Base-by-base conservation (phyloP, 1,140 invertebrate genomes). In the Brachionus rubens region DNA sequence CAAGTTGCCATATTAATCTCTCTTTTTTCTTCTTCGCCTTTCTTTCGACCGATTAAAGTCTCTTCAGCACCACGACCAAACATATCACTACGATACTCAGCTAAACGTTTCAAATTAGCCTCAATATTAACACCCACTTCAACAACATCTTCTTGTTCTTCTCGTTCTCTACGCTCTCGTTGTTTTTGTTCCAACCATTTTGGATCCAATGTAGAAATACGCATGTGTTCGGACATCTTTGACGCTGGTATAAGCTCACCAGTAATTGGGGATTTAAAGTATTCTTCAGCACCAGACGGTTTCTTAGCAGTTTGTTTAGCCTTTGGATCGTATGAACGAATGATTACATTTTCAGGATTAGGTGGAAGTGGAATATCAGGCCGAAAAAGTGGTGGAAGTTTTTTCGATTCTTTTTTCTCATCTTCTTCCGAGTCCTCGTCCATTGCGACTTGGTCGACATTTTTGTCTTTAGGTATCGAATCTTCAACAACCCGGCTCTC, bases 1-100 rank as follows among this genome's bases (percentile, higher is more conserved):
- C 96, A 98, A 24, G 93, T 96, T 1, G 94, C 92, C 83, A 88
- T 93, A 81, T 94, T 93, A 14, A 81, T 78, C 90, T 82, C 91
- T 91, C 78, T 89, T 88, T 78, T 89, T 50, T 90, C 83, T 91
- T 87, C 94, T 81, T 98, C 95, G 7, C 96, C 96, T 78, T 97
- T 93, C 85, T 99, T 99, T 86, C 96, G 95, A 88, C 96, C 96
- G 83, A 99, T 99, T 1, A 93, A 92, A 0, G 96, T 97, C 87
- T 99, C 96, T 83, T 98, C 95, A 46, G 80, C 82, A 77, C 96
- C 96, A 75, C 93, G 91, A 87, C 97, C 97, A 83, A 99, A 99
- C 85, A 99, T 99, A 89, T 99, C 97, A 2, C 96, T 98, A 91
- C 97, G 92, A 79, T 96, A 89, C 82, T 99, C 96, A 0, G 96